phyloP scores from a whole-genome alignment of 2,113 vertebrate genomes.

The Zosterops borbonicus region DNA sequence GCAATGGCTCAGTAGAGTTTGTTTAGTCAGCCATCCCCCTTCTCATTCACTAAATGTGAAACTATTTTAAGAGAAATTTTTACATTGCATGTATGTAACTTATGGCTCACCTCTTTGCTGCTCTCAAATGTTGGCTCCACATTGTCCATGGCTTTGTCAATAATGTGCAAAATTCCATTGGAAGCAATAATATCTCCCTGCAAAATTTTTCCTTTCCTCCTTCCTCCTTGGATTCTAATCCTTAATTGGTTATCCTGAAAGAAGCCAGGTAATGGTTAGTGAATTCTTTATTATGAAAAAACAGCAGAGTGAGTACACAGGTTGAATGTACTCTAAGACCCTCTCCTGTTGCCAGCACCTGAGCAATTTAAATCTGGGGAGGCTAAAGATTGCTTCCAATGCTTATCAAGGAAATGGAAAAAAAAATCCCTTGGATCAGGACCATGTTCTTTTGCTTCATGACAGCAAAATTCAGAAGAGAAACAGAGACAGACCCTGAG shows the following conservation, averaged over 20 bases:
- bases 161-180: slow-evolving; percentile 90
- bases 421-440: neutral
- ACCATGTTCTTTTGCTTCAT: neutral
- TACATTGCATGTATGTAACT: neutral
- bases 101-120: slow-evolving; percentile 75
- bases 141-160: slow-evolving; percentile 85
- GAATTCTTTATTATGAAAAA: neutral
- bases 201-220: slow-evolving; percentile 76
- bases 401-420: neutral
- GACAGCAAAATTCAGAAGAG: neutral
- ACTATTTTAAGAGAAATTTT: neutral
- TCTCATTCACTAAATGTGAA: neutral
- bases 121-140: slow-evolving; percentile 77
- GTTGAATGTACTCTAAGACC: neutral
- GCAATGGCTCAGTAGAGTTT: neutral
- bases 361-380: neutral
- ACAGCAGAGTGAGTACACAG: neutral
- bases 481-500: neutral
- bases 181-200: slow-evolving; percentile 83
- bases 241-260: slow-evolving; percentile 77
- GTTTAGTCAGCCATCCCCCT: neutral
- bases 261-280: neutral
- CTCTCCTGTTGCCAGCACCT: neutral
- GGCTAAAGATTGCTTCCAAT: neutral
- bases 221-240: slow-evolving; percentile 83